phyloP scores from a whole-genome alignment of 2,888 invertebrate species.

The Phlogophora meticulosa region DNA sequence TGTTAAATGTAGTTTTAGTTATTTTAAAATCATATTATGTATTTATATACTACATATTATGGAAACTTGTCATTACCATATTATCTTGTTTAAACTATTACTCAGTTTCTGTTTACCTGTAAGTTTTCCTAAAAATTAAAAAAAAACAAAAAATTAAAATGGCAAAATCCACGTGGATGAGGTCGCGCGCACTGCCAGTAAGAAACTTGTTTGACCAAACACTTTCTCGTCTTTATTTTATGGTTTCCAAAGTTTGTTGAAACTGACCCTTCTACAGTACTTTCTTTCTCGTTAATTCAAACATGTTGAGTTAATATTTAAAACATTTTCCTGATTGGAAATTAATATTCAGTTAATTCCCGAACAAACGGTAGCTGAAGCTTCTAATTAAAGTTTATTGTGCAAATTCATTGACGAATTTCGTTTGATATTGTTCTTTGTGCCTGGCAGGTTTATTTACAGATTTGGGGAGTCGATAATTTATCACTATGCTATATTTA shows the following conservation, averaged over 20 bases:
- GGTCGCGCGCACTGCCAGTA: too few species aligned
- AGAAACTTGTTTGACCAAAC: too few species aligned
- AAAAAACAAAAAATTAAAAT: too few species aligned
- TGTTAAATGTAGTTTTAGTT: too few species aligned
- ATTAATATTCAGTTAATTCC: slow-evolving; percentile 60
- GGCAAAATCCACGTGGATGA: too few species aligned
- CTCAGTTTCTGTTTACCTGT: too few species aligned
- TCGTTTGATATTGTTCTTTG: slow-evolving; percentile 33
- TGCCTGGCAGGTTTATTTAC: slow-evolving; percentile 17
- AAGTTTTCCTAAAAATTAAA: too few species aligned
- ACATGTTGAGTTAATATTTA: slow-evolving; percentile 39
- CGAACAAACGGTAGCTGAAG: slow-evolving; percentile 30
- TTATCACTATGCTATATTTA: background rate
- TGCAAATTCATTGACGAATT: slow-evolving; percentile 26
- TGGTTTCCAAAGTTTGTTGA: background rate
- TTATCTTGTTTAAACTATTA: too few species aligned
- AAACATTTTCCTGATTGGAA: slow-evolving; percentile 49
- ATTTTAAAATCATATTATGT: too few species aligned
- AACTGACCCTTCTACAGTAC: slow-evolving; percentile 5
- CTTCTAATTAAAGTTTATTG: slow-evolving; percentile 45
- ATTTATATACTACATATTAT: too few species aligned
- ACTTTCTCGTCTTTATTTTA: background rate
- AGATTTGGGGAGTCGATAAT: background rate
- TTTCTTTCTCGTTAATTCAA: background rate
- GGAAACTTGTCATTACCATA: too few species aligned